Evolutionary conservation across 2,888 invertebrate species (phyloP), one percentile per base, ranked within the genome.

Genomic region (Chloromyia formosa): DNA sequence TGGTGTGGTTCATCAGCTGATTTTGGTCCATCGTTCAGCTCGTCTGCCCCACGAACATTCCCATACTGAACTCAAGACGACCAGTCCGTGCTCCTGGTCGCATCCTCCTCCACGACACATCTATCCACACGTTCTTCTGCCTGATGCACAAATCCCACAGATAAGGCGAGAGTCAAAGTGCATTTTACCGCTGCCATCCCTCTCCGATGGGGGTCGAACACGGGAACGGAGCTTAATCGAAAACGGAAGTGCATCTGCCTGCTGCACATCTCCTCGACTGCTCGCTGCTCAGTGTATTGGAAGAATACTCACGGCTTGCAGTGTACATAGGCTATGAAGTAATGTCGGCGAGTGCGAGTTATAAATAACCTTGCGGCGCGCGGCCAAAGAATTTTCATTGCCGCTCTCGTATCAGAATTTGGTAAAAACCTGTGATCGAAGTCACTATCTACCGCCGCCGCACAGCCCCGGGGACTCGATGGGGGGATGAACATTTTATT

Each of bases 311-410:
- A n/a, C 49, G 12, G 2, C 14, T 3, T 2, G 3, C 10, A 12
- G 49, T 49, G 49, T 49, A 49, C 14, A 10, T 1, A n/a, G 4
- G 49, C 5, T 49, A 7, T 35, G 49, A 49, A 18, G 27, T 62
- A 62, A n/a, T 62, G 62, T 62, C 62, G n/a, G 16, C 40, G 45
- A 20, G 27, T 35, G 27, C 16, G 16, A 66, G 45, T 22, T 66
- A 66, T 66, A 66, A 66, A 66, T 66, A 66, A 49, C 16, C 49
- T 7, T 20, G 27, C 27, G 27, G 27, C 27, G 27, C 27, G 27
- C 20, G 22, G 45, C 42, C 23, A 22, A 62, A 23, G 49, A 66
- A 66, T 66, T 66, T 49, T 18, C 18, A 35, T 35, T 35, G 2
- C 27, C 7, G 27, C 27, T 35, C 27, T 35, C 7, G 27, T 35